Conservation (phyloP, 1,140 invertebrate genomes). For the Orchestia grillus region DNA sequence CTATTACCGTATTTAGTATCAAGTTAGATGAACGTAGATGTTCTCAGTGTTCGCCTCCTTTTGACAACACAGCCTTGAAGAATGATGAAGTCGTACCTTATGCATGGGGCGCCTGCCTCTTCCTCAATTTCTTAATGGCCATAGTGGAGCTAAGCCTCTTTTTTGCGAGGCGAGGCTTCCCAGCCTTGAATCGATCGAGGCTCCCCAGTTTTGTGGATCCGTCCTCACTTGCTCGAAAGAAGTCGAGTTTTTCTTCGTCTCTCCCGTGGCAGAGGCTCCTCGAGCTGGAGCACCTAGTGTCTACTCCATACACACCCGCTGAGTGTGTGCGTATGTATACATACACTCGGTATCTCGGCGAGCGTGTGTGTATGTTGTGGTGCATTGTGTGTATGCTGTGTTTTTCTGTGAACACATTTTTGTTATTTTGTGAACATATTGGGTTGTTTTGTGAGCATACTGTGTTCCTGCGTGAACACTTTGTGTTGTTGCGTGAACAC, state of each 20-base stretch:
- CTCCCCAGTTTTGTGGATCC: conserved; percentile 5
- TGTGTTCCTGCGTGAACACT: not conserved
- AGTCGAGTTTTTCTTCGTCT: not conserved
- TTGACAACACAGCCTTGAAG: not conserved
- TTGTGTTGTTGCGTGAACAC: not conserved
- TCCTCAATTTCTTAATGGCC: not conserved
- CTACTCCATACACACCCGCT: too few species aligned
- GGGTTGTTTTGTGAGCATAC: not conserved
- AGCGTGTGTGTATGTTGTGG: too few species aligned
- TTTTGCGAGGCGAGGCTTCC: not conserved
- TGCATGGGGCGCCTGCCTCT: not conserved
- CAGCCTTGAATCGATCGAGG: not conserved
- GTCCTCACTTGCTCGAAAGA: not conserved
- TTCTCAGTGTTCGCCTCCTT: too few species aligned
- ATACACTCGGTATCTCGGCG: too few species aligned
- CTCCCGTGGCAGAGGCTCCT: too few species aligned
- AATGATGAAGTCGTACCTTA: not conserved
- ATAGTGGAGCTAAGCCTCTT: not conserved
- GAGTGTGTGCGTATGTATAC: too few species aligned
- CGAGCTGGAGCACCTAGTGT: not conserved
- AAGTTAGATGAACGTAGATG: too few species aligned
- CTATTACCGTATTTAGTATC: too few species aligned
- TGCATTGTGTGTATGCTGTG: too few species aligned
- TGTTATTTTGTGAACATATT: not conserved
- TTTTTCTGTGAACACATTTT: not conserved